Evolutionary conservation across 2,113 vertebrate species (phyloP).

Genomic region (Oxyruncus cristatus): DNA sequence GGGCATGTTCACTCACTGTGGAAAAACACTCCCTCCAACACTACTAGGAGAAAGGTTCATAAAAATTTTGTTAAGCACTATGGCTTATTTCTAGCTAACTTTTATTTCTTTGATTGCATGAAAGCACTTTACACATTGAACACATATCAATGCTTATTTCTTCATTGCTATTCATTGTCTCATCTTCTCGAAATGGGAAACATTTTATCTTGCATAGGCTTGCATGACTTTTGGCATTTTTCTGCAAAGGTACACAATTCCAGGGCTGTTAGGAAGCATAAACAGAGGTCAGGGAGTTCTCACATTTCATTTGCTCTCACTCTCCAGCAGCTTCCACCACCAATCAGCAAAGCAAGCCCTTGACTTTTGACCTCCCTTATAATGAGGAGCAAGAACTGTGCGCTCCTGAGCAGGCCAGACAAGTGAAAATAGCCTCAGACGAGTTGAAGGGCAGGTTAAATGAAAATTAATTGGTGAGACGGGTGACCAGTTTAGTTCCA

Average conservation of each 20-base stretch:
- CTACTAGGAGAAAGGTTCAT: not conserved
- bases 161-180: not conserved
- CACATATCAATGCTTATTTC: not conserved
- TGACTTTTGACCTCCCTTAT: not conserved
- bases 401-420: not conserved
- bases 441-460: slow-evolving; percentile 57
- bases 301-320: not conserved
- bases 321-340: not conserved
- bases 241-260: not conserved
- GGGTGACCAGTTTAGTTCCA: slow-evolving; percentile 17
- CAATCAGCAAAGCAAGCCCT: not conserved
- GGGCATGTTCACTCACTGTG: not conserved
- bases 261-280: not conserved
- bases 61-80: not conserved
- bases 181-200: not conserved
- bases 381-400: not conserved
- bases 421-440: not conserved
- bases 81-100: not conserved
- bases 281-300: not conserved
- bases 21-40: not conserved
- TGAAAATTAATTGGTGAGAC: slow-evolving; percentile 21
- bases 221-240: not conserved
- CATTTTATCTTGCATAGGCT: not conserved
- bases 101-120: not conserved
- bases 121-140: not conserved